These are phyloP conservation scores for Ptychodera flava DNA, from an alignment of 35 echinoderm and acorn worm species.

Conservation along the genomic window DNA sequence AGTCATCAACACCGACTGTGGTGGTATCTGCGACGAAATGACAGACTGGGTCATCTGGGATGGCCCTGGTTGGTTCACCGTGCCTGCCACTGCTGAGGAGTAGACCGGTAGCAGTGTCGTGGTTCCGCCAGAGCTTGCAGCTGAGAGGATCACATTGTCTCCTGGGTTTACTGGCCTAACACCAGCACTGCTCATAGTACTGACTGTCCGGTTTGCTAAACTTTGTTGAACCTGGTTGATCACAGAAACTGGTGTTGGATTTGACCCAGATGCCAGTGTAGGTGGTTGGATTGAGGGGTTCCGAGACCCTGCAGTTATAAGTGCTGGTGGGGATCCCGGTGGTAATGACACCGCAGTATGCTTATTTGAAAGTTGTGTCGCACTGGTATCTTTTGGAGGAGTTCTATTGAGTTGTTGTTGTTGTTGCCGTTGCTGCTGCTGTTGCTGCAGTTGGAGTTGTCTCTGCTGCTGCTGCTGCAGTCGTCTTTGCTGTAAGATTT, in stretches of 20 bases:
- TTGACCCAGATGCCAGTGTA: neutral
- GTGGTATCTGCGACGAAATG: too few species aligned
- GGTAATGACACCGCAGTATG: neutral
- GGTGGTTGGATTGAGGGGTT: neutral
- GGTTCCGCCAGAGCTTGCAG: too few species aligned
- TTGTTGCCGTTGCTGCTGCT: neutral
- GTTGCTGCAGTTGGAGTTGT: neutral
- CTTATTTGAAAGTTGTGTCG: neutral
- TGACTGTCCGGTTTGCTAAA: neutral
- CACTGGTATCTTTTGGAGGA: neutral
- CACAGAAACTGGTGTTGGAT: neutral
- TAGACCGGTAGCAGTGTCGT: neutral
- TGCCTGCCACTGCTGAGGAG: neutral
- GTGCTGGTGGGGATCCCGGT: neutral
- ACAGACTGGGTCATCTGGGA: neutral
- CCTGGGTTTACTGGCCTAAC: neutral
- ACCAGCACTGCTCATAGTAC: neutral
- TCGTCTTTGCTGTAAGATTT: neutral
- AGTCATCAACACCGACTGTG: too few species aligned
- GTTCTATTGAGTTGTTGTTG: neutral
- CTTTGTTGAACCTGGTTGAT: neutral
- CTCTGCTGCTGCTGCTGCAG: slow-evolving; percentile 2
- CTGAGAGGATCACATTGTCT: too few species aligned
- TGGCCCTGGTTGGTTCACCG: neutral
- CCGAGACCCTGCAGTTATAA: neutral